Base-by-base conservation (phyloP, 2,888 invertebrate species). In the Sesia bembeciformis region DNA sequence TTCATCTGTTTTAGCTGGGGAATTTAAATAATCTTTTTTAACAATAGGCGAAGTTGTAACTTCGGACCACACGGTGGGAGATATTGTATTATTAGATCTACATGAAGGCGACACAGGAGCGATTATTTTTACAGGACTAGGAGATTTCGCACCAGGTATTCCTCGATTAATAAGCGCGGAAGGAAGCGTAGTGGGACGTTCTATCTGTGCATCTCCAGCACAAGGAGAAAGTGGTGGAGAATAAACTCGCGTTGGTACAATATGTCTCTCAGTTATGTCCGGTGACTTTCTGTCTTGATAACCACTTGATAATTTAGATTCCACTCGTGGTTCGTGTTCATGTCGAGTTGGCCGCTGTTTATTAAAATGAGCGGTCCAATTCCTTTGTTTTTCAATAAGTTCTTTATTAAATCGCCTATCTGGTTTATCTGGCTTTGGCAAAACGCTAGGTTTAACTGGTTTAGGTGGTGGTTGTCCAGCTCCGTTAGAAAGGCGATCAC, bases 301-400 rank as follows among this genome's bases (percentile, higher is more conserved):
- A 61, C 74, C 70, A 69, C 76, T 71, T 59, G 76, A 60, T 68
- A 79, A 77, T 73, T 77, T 83, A 60, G 80, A 72, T 55, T 87
- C 88, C 53, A 73, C 59, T 69, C 74, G 56, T 42, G 54, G 54
- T 52, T 56, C 81, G 53, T 67, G 62, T 60, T 88, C 87, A 56
- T 70, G 66, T 57, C 74, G 51, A 5, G 56, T 60, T 52, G 93
- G 91, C 63, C 94, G 92, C 53, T 94, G 91, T 87, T 95, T 96
- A 57, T 94, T 94, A 78, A 96, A 97, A 82, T 96, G 96, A 58
- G 96, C 95, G 40, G 96, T 96, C 97, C 96, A 97, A 84, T 97
- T 97, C 74, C 94, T 94, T 75, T 96, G 97, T 70, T 96, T 96
- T 81, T 96, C 96, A 64, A 97, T 97, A 55, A 96, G 88, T 78